Base-by-base conservation (phyloP, 2,888 invertebrate genomes). In the Horisme vitalbata region DNA sequence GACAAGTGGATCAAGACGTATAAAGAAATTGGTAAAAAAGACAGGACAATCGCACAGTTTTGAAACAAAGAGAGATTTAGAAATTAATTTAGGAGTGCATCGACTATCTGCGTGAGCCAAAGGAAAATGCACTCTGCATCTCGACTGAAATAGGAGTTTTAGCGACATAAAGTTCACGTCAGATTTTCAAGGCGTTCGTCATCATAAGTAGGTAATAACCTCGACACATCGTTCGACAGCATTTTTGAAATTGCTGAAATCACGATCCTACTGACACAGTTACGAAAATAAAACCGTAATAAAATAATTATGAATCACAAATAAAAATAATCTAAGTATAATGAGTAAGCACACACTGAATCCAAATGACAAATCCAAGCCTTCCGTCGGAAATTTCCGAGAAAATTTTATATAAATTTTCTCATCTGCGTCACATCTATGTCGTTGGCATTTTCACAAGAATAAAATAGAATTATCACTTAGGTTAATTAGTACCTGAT, bases 261-360 rank as follows among this genome's bases (percentile, higher is more conserved):
- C 20, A 23, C 26, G 24, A 30, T 20, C 11, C 20, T 18, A 41
- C 37, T 41, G 52, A 50, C 55, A 50, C 47, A 36, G 45, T 51
- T 55, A 41, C 50, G 34, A 27, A 38, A 34, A 52, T 54, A 50
- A 50, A 35, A 36, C 47, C 18, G 8, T 35, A 28, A 45, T 47
- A 33, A 48, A 48, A 39, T 47, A 45, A 48, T 50, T 33, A 36
- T 55, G 50, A 52, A 34, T 55, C 54, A 57, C 35, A 35, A 12
- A 20, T 33, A 38, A 46, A 43, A 32, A 37, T 44, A 39, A 21
- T 21, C 8, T 23, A 38, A 34, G 33, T 27, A 41, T 39, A 36
- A 27, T 20, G 18, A 46, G 31, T 41, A 41, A 47, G 37, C 47
- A 41, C 26, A 26, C 30, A 43, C 41, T 41, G 41, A 26, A 8